Evolutionary conservation across 2,888 invertebrate genomes (phyloP).

Genomic region (Neoitamus cyanurus): DNA sequence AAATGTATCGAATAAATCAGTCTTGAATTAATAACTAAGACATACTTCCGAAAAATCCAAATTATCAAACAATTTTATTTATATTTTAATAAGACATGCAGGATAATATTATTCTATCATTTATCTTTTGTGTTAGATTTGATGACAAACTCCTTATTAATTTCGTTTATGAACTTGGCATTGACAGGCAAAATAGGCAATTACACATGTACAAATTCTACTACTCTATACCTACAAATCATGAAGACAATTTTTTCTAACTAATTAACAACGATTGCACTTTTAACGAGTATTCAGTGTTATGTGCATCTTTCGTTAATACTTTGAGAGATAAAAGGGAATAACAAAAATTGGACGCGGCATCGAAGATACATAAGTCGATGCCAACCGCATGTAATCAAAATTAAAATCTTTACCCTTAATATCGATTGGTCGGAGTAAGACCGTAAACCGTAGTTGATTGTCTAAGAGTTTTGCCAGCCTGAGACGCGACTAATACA

Average conservation of each 20-base stretch:
- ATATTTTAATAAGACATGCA: not conserved
- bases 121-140: not conserved
- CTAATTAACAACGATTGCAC: not conserved
- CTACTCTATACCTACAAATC: not conserved
- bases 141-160: not conserved
- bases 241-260: not conserved
- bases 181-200: not conserved
- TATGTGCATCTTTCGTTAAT: not conserved
- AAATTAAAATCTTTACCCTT: not conserved
- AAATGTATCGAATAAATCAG: not conserved
- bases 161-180: not conserved
- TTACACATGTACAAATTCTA: not conserved
- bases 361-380: not conserved
- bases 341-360: not conserved
- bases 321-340: not conserved
- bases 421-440: not conserved
- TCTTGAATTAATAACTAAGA: no score
- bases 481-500: not conserved
- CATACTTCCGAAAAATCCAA: not conserved
- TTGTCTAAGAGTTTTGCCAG: not conserved
- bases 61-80: not conserved
- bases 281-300: not conserved
- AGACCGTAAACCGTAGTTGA: not conserved
- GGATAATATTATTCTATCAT: not conserved
- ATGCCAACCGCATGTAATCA: not conserved